These are phyloP conservation scores for Stenodera caucasica DNA, from an alignment of 2,888 invertebrate species.

Conservation along the genomic window DNA sequence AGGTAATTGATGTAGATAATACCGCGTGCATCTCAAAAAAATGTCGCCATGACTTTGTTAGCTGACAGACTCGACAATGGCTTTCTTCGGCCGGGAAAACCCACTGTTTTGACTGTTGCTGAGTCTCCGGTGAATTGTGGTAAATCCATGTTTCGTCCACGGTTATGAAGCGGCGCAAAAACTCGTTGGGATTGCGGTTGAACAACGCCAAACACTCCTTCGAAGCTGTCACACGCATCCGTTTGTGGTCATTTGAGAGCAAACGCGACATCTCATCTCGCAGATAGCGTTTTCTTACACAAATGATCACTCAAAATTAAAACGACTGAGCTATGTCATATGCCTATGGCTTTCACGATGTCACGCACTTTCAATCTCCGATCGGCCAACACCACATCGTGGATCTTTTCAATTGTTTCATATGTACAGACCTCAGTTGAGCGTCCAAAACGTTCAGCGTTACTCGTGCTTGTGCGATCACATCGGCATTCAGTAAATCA, in stretches of 20 bases:
- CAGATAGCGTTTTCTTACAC: not conserved
- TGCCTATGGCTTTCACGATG: conserved; percentile 13
- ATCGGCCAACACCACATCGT: too few species aligned
- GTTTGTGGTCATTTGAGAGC: too few species aligned
- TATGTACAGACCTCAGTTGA: conserved; percentile 7
- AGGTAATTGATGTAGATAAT: too few species aligned
- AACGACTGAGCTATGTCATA: conserved; percentile 4
- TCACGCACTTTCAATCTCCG: conserved; percentile 3
- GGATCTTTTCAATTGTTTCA: conserved; percentile 6
- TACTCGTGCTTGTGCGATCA: conserved; percentile 21
- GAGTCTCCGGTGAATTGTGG: not conserved
- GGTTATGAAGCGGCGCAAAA: conserved; percentile 5
- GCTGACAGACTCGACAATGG: not conserved
- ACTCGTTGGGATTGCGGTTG: not conserved
- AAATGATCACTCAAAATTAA: not conserved
- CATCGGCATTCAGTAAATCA: conserved; percentile 17
- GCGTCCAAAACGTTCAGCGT: conserved; percentile 18
- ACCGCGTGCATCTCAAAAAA: conserved; percentile 10
- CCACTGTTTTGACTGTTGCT: conserved; percentile 13
- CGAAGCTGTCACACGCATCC: too few species aligned
- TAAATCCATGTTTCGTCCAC: conserved; percentile 9
- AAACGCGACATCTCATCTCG: not conserved
- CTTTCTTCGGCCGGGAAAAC: not conserved
- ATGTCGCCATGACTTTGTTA: not conserved
- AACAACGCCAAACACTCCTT: not conserved